Evolutionary conservation across 2,113 vertebrate species (phyloP).

Genomic region (Leptocoma aspasia): DNA sequence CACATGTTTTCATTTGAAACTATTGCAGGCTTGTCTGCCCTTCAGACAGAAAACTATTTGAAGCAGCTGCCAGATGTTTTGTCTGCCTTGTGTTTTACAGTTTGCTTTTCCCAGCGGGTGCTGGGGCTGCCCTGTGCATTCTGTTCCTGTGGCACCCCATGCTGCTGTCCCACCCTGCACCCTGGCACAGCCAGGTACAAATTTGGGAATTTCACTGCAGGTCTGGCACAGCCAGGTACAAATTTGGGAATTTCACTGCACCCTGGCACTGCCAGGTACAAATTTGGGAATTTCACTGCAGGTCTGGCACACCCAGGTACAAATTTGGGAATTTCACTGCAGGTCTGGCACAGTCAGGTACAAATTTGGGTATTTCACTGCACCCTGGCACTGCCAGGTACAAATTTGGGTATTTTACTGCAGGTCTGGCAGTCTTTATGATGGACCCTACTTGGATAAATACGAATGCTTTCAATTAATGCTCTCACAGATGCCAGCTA

Average conservation of each 20-base stretch:
- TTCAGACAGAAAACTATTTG: slow-evolving; percentile 75
- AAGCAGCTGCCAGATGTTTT: slow-evolving; percentile 78
- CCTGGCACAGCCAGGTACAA: neutral
- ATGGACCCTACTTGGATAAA: neutral
- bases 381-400: no score
- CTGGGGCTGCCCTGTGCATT: neutral
- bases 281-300: no score
- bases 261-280: no score
- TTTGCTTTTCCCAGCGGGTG: slow-evolving; percentile 37
- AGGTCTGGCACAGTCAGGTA: no score
- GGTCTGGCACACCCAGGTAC: no score
- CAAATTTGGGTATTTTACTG: no score
- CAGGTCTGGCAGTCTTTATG: no score
- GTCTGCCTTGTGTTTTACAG: slow-evolving; percentile 70
- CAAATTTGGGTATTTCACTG: no score
- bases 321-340: no score
- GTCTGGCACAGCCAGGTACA: no score
- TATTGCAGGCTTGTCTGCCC: slow-evolving; percentile 48
- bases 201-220: neutral
- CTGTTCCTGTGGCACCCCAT: neutral
- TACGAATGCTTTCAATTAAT: neutral
- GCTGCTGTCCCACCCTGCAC: neutral
- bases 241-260: no score
- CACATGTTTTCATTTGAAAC: slow-evolving; percentile 66
- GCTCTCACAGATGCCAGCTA: neutral